Evolutionary conservation across 92 coral and sea anemone genomes (phyloP).

Genomic region (Montipora capitata): DNA sequence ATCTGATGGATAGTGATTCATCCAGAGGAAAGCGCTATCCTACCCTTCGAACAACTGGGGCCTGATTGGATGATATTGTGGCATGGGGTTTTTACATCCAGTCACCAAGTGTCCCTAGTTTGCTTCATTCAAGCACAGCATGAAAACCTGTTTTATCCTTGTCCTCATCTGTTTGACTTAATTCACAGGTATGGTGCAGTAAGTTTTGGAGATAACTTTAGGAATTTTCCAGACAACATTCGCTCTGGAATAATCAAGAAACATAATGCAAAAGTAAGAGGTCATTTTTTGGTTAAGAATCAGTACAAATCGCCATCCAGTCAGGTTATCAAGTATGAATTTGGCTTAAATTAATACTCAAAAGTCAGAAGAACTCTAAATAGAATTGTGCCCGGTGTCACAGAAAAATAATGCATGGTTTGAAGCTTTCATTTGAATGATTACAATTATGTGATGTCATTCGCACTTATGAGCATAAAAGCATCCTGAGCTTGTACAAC

Average conservation of each 20-base stretch:
- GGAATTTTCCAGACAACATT: conserved; percentile 74
- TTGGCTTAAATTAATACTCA: no score
- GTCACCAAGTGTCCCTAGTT: background rate
- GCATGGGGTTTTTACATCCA: background rate
- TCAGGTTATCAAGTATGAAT: no score
- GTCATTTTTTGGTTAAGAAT: background rate
- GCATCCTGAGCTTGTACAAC: background rate
- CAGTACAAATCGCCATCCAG: no score
- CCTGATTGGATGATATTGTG: background rate
- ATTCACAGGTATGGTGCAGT: conserved; percentile 88
- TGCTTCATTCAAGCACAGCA: background rate
- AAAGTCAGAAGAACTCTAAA: no score
- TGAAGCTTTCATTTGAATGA: no score
- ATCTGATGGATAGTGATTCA: no score
- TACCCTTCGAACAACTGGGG: no score
- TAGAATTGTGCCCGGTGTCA: no score
- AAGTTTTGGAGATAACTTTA: conserved; percentile 90
- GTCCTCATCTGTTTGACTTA: background rate
- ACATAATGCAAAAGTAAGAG: conserved; percentile 88
- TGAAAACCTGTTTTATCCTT: no score
- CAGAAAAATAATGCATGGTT: background rate
- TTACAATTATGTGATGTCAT: no score
- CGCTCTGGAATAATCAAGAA: conserved; percentile 75
- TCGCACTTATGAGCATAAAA: no score
- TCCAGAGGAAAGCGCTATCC: no score